phyloP scores from a whole-genome alignment of 2,113 vertebrate genomes.

The Eupsittula cactorum region DNA sequence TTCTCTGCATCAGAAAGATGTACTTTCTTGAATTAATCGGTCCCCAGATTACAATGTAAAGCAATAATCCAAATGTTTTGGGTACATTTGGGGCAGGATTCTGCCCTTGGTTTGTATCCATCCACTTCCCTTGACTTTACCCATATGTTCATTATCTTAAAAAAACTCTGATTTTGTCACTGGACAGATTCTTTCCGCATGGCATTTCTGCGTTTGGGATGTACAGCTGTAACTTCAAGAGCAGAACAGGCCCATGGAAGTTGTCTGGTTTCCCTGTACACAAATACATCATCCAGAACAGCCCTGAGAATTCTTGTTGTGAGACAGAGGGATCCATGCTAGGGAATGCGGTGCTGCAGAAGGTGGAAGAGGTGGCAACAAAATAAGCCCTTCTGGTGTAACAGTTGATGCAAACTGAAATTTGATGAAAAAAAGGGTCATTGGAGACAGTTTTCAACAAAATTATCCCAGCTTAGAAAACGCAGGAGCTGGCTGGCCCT shows the following conservation, averaged over 20 bases:
- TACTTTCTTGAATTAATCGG: not conserved
- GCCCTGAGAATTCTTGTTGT: not conserved
- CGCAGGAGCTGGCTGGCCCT: not conserved
- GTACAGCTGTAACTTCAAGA: not conserved
- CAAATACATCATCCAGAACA: not conserved
- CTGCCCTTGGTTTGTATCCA: not conserved
- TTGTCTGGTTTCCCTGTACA: not conserved
- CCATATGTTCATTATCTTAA: not conserved
- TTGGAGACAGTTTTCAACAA: not conserved
- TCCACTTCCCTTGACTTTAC: not conserved
- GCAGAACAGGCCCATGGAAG: not conserved
- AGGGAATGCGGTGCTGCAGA: not conserved
- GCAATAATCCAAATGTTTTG: not conserved
- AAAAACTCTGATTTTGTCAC: not conserved
- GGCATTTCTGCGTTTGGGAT: not conserved
- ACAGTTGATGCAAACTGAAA: slow-evolving; percentile 1
- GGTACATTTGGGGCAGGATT: not conserved
- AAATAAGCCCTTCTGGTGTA: not conserved
- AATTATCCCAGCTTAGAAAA: not conserved
- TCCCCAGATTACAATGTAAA: not conserved
- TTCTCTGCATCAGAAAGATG: not conserved
- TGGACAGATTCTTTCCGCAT: not conserved
- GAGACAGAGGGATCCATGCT: not conserved
- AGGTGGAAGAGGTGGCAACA: not conserved
- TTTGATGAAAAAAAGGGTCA: not conserved